phyloP scores from a whole-genome alignment of 1,140 invertebrate species.

The Brachionus paranguensis region DNA sequence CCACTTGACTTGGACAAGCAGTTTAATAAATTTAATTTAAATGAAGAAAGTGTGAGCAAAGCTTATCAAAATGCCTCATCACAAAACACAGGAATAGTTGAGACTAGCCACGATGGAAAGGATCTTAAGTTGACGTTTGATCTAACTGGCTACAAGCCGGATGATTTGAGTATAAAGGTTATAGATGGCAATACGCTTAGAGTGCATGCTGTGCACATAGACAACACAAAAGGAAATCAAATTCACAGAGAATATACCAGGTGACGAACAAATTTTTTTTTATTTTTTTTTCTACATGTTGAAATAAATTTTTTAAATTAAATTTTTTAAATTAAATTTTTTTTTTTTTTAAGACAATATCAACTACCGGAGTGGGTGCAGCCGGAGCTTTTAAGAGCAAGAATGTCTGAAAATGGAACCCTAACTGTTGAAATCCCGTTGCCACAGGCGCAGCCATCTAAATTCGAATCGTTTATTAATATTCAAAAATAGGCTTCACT shows the following conservation, averaged over 20 bases:
- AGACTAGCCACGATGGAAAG: background rate
- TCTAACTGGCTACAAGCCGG: constrained; percentile 38
- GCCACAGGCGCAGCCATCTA: background rate
- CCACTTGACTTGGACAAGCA: background rate
- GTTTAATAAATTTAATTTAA: background rate
- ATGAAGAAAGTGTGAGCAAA: background rate
- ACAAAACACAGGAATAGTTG: background rate
- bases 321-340: constrained; percentile 18
- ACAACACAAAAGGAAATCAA: background rate
- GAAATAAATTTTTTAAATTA: background rate
- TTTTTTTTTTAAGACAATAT: constrained; percentile 16
- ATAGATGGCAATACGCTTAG: background rate
- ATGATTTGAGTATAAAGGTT: constrained; percentile 40
- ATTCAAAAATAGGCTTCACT: background rate
- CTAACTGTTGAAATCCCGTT: constrained; percentile 40
- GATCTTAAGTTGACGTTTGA: constrained; percentile 34
- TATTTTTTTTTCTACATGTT: background rate
- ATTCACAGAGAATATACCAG: constrained; percentile 37
- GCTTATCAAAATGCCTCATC: background rate
- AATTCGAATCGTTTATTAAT: background rate
- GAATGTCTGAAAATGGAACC: constrained; percentile 39
- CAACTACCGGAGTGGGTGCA: constrained; percentile 33
- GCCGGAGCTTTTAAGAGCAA: constrained; percentile 19
- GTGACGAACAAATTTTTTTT: background rate
- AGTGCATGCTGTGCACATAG: constrained; percentile 32